Conservation (phyloP, 1,140 invertebrate species). For the Brachionus koreanus region DNA sequence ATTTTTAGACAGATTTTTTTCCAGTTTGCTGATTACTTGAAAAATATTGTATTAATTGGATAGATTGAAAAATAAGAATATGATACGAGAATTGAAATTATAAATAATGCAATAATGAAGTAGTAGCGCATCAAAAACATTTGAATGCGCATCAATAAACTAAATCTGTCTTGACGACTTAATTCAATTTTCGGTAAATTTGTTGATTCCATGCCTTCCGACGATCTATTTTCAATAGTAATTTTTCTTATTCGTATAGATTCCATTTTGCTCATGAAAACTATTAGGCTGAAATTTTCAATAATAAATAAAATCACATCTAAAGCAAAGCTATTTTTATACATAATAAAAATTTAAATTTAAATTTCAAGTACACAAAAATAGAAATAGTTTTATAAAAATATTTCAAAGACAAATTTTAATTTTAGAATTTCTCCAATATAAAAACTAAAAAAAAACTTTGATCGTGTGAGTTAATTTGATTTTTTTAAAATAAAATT, state of each 20-base stretch:
- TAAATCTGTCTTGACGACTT: background rate
- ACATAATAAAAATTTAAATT: background rate
- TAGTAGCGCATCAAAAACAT: background rate
- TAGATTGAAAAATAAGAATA: conserved; percentile 25
- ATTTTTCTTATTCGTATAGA: conserved; percentile 15
- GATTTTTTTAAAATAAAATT: too few relatives aligned
- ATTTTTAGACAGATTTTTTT: background rate
- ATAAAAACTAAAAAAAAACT: background rate
- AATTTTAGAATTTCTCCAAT: too few relatives aligned
- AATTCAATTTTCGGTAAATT: background rate
- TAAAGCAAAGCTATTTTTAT: background rate
- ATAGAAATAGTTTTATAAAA: background rate
- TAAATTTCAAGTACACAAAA: background rate
- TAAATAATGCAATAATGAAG: background rate
- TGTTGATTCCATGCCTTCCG: background rate
- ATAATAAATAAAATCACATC: background rate
- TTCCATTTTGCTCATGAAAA: background rate
- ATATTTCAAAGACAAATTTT: background rate
- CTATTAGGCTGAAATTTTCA: background rate
- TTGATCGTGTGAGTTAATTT: background rate
- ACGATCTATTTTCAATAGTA: background rate
- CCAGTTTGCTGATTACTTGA: background rate
- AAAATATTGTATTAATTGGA: conserved; percentile 32
- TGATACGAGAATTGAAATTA: background rate
- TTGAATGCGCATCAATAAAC: background rate